Percentiles rank a stretch among this genome's conserved stretches.
phyloP scores from a whole-genome alignment of 2,888 invertebrate genomes.

The Stenoptilia bipunctidactyla region DNA sequence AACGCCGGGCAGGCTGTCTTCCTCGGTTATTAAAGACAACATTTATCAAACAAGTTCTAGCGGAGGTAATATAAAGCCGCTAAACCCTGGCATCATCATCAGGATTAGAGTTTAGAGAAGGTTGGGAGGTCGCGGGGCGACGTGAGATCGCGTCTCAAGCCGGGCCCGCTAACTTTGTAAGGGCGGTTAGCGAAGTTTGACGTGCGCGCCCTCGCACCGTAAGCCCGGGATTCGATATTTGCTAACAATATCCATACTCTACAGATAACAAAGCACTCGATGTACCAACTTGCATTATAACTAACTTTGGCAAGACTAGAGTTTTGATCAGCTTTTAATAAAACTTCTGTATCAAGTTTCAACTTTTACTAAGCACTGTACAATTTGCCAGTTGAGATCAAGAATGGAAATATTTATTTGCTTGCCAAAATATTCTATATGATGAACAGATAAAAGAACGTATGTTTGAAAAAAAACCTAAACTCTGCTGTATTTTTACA shows the following conservation, averaged over 20 bases:
- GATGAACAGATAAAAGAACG: too few relatives aligned
- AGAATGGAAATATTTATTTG: too few relatives aligned
- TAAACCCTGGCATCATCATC: conserved; percentile 63
- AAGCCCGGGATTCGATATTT: conserved; percentile 63
- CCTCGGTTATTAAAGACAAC: conserved; percentile 26
- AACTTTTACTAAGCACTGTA: too few relatives aligned
- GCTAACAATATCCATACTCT: conserved; percentile 38
- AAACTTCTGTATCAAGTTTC: too few relatives aligned
- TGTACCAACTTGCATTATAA: background rate
- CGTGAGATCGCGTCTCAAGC: conserved; percentile 51
- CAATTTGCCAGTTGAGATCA: too few relatives aligned
- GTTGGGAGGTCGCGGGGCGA: conserved; percentile 26
- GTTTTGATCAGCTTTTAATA: too few relatives aligned
- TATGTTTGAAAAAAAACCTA: too few relatives aligned
- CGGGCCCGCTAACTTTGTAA: conserved; percentile 64
- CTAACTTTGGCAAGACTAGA: background rate
- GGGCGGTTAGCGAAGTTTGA: conserved; percentile 66
- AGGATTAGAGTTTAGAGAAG: conserved; percentile 61
- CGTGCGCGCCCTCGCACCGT: conserved; percentile 59
- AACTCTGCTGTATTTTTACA: too few relatives aligned
- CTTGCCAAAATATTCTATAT: too few relatives aligned
- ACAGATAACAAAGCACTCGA: conserved; percentile 28
- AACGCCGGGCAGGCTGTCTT: conserved; percentile 10
- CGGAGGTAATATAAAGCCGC: conserved; percentile 53
- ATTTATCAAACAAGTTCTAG: conserved; percentile 46